Evolutionary conservation across 2,797 vertebrate species (phyloP), one percentile per base, ranked within the genome.

Genomic region (Danio kyathit): DNA sequence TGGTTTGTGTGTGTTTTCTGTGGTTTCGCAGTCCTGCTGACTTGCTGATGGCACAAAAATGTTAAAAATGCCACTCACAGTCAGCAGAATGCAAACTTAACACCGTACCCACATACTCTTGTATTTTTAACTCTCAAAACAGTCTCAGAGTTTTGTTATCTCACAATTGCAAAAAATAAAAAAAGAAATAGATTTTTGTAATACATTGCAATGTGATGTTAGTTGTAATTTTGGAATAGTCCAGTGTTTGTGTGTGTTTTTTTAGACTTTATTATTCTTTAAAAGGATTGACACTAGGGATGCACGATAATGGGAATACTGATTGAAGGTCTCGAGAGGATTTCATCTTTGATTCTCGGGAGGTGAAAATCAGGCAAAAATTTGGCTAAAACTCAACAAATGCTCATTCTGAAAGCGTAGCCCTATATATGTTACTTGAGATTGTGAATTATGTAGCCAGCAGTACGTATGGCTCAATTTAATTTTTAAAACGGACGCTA

Each of bases 11-110:
- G 43, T 76, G 11, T 57, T 65, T 82, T 65, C 63, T 59, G 13
- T 84, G 80, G 48, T 59, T 84, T 66, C 21, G 13, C 77, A 73
- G 72, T 9, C 6, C 56, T 64, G 8, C 64, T 76, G 67, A 86
- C 29, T 73, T 79, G 83, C 83, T 83, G 81, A 86, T 72, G 70
- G 41, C 21, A 82, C 80, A 74, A 70, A 80, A 86, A 83, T 77
- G 69, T 56, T 21, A 85, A 82, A 84, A 75, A 80, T 82, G 85
- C 76, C 70, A 70, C 72, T 29, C 63, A 43, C 63, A 14, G 69
- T 81, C 83, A 86, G 85, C 85, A 84, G 16, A 56, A 75, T 67
- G 67, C 54, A 54, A 75, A 82, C 69, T 59, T 80, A 73, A 80
- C 49, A 71, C 12, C 4, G 10, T 21, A 60, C 14, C 65, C 73